Evolutionary conservation across 2,113 vertebrate species (phyloP).

Genomic region (Eubucco bourcierii): DNA sequence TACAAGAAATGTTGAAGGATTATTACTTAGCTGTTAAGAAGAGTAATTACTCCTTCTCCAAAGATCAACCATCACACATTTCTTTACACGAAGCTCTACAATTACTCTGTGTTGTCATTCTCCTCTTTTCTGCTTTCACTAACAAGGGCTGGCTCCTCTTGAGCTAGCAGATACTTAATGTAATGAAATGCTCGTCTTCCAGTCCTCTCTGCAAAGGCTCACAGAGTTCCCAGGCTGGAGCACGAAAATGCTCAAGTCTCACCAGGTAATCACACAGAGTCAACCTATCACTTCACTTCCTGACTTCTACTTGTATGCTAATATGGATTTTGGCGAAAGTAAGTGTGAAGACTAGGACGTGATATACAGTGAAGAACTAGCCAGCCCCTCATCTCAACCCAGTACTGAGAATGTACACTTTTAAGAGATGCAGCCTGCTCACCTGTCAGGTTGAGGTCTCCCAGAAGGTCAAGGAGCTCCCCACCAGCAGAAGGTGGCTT

Average conservation of each 20-base stretch:
- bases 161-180: neutral
- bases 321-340: neutral
- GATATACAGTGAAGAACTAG: neutral
- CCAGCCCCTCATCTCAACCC: neutral
- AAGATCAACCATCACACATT: neutral
- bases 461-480: slow-evolving; percentile 94
- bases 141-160: neutral
- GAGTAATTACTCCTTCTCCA: neutral
- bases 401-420: neutral
- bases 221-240: neutral
- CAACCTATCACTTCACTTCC: neutral
- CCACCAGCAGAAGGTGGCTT: slow-evolving; percentile 92
- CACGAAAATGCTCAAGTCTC: neutral
- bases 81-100: neutral
- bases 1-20: slow-evolving; percentile 31
- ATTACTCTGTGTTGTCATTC: neutral
- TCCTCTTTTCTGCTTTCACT: neutral
- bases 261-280: neutral
- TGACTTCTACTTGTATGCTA: neutral
- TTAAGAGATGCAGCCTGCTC: slow-evolving; percentile 17
- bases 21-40: neutral
- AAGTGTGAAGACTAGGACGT: neutral
- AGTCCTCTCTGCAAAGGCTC: neutral
- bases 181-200: neutral
- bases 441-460: slow-evolving; percentile 93